Conservation (phyloP, 2,113 vertebrate genomes). For the Caracal caracal region DNA sequence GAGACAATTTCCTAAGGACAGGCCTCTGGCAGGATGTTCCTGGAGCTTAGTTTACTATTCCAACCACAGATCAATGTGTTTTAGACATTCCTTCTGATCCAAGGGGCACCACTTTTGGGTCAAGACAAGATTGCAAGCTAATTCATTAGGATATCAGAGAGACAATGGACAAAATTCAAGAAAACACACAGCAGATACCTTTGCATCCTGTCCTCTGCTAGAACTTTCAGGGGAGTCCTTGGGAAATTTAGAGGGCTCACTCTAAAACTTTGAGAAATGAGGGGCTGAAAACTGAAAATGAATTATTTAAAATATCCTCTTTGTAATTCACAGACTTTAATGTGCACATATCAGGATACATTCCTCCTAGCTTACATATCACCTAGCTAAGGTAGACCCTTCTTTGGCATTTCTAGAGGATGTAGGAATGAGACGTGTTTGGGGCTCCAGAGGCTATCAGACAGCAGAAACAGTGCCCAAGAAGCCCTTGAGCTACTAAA, state of each 20-base stretch:
- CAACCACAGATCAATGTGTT: background rate
- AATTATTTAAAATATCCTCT: background rate
- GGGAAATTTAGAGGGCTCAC: background rate
- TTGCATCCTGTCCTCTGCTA: fast-evolving
- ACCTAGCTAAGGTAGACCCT: background rate
- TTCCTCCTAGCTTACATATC: background rate
- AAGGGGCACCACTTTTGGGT: background rate
- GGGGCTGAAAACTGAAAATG: background rate
- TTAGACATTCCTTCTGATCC: background rate
- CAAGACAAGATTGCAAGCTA: background rate
- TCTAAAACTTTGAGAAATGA: background rate
- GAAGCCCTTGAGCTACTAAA: background rate
- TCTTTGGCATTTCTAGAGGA: background rate
- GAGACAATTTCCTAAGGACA: constrained; percentile 24
- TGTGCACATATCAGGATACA: background rate
- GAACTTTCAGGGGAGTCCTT: background rate
- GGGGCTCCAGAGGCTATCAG: background rate
- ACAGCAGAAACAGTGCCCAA: background rate
- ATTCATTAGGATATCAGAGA: background rate
- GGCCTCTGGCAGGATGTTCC: constrained; percentile 32
- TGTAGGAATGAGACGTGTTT: background rate
- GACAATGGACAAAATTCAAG: background rate
- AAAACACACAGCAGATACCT: background rate
- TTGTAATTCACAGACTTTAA: background rate
- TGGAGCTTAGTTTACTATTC: background rate